Conservation (phyloP, 2,113 vertebrate genomes). For the human (Homo sapiens) region DNA sequence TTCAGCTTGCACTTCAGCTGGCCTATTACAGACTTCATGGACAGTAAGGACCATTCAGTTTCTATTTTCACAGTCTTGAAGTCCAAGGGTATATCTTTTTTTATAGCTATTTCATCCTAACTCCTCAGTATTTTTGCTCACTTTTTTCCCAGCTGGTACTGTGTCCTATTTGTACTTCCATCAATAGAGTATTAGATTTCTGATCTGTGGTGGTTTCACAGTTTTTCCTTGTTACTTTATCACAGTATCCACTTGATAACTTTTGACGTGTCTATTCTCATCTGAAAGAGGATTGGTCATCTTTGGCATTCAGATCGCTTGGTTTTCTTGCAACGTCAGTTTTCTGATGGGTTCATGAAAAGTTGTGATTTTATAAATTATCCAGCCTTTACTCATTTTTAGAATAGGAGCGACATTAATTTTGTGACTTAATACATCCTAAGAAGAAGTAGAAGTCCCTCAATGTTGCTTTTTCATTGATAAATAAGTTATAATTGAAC, state of each 20-base stretch:
- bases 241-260: neutral
- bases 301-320: neutral
- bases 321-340: neutral
- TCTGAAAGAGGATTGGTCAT: neutral
- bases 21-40: constrained; percentile 91
- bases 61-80: neutral
- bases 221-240: neutral
- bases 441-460: neutral
- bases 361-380: neutral
- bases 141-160: neutral
- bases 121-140: neutral
- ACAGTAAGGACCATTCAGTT: constrained; percentile 82
- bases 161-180: neutral
- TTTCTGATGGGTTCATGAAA: neutral
- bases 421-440: neutral
- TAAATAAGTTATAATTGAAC: neutral
- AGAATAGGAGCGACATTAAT: neutral
- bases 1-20: constrained; percentile 95
- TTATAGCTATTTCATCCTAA: neutral
- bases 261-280: neutral
- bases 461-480: neutral
- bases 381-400: neutral
- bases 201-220: neutral
- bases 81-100: neutral
- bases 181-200: neutral